Evolutionary conservation across 2,888 invertebrate genomes (phyloP), one percentile per base, ranked within the genome.

Genomic region (Cephalotes varians): DNA sequence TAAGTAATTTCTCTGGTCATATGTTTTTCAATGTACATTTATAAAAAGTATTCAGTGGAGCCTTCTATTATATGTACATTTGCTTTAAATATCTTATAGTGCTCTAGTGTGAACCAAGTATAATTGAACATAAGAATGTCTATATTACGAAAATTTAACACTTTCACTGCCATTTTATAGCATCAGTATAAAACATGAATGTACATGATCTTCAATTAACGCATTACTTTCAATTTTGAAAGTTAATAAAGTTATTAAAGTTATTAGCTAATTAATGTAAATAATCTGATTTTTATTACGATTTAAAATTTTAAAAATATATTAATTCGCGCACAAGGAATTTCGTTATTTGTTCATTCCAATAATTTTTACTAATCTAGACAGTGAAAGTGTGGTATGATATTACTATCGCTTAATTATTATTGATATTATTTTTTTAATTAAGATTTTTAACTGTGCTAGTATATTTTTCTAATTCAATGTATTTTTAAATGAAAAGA

Each of bases 81-180:
- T 86, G 72, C 71, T 82, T 88, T 74, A 65, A 72, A 72, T 79
- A 84, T 87, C 79, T 84, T 74, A n/a, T n/a, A n/a, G 47, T 76
- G 54, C 44, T 67, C 71, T 85, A 83, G 54, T 72, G 81, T 34
- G 71, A 18, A 18, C 76, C 69, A 67, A 71, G 37, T 67, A 67
- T 85, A 84, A 82, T 69, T 82, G 87, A 81, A 81, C 56, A 69
- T 71, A 58, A 64, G 81, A 31, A 60, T 81, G 86, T 72, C 44
- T 40, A 18, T 28, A 80, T 88, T 89, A 58, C 1, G 37, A 12
- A 81, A 62, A 49, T 86, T 86, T 47, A 34, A 62, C 86, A 90
- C 76, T 83, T 90, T 90, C 85, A 87, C 90, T 90, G 90, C 89
- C 89, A 85, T 25, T 81, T 69, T 72, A 51, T 81, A 62, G 21